Evolutionary conservation across 2,113 vertebrate genomes (phyloP).

Genomic region (Platysteira castanea): DNA sequence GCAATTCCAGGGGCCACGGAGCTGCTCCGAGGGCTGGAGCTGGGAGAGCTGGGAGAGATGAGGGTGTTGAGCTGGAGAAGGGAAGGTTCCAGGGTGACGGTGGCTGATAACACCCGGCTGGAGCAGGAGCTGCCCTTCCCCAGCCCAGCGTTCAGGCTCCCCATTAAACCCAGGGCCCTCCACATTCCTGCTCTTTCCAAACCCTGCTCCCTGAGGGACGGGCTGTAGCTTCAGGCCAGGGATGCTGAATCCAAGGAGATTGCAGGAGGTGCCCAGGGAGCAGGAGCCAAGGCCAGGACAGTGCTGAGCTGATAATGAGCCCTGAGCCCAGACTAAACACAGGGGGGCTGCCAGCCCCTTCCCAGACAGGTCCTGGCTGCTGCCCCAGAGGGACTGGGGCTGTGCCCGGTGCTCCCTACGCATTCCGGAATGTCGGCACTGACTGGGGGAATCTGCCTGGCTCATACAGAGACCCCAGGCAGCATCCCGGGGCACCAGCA

Average conservation of each 20-base stretch:
- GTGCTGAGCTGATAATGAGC: background rate
- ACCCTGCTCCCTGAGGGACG: background rate
- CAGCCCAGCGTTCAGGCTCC: background rate
- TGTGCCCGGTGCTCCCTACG: background rate
- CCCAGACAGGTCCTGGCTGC: background rate
- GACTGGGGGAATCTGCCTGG: rapidly evolving
- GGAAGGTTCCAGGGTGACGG: background rate
- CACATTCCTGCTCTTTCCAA: background rate
- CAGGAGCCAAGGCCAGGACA: background rate
- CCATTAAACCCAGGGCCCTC: background rate
- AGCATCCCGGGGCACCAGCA: background rate
- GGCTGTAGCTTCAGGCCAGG: background rate
- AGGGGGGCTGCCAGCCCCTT: background rate
- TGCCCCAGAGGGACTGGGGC: background rate
- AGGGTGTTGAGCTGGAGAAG: background rate
- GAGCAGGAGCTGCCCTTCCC: background rate
- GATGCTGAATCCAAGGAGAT: background rate
- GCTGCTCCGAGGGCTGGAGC: background rate
- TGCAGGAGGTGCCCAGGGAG: background rate
- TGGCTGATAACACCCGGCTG: rapidly evolving
- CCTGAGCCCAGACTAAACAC: background rate
- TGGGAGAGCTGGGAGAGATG: background rate
- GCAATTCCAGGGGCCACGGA: background rate
- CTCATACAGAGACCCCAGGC: rapidly evolving
- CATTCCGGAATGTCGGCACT: rapidly evolving